Base-by-base conservation (phyloP, 2,888 invertebrate genomes). In the Odontocerum albicorne region DNA sequence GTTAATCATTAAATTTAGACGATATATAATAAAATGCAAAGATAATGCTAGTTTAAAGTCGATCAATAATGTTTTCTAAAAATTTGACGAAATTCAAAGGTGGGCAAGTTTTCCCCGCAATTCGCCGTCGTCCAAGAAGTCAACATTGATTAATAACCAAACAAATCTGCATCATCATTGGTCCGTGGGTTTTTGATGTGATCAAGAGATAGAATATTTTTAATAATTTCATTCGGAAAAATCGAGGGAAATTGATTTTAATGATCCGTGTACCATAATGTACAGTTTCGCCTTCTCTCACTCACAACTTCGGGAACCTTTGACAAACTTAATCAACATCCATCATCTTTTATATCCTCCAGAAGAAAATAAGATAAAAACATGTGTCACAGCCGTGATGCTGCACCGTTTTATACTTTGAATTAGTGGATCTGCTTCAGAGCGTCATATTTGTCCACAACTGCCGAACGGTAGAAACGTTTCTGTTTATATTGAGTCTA, bases 191-290 rank as follows among this genome's bases (percentile, higher is more conserved):
- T 50, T 58, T 52, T 55, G 54, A 57, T 57, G 54, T 42, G 54
- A 13, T 44, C 33, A 21, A 21, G 44, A 44, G 15, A 27, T 32
- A 16, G 42, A 42, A 27, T 4, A 20, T 46, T 21, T 35, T 20
- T 35, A 21, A 36, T 46, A 46, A 35, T 21, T 35, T 45, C 45
- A 45, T 32, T 16, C 8, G 19, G 33, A 50, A 42, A 50, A 62
- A 44, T 33, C 36, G 22, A 33, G 55, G n/a, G 55, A 55, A 55
- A 55, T 55, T 55, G 55, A 55, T 55, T 63, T 63, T 63, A 61
- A 62, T 62, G 62, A 63, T 62, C 59, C 62, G 63, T 35, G 35
- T 17, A 31, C 44, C 44, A 31, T 32, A 32, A 31, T 31, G 44
- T 32, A 15, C 17, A 12, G 10, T 27, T 12, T 32, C 31, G 17